Evolutionary conservation across 2,888 invertebrate genomes (phyloP), one percentile per base, ranked within the genome.

Genomic region (Scaptomyza tumidula): DNA sequence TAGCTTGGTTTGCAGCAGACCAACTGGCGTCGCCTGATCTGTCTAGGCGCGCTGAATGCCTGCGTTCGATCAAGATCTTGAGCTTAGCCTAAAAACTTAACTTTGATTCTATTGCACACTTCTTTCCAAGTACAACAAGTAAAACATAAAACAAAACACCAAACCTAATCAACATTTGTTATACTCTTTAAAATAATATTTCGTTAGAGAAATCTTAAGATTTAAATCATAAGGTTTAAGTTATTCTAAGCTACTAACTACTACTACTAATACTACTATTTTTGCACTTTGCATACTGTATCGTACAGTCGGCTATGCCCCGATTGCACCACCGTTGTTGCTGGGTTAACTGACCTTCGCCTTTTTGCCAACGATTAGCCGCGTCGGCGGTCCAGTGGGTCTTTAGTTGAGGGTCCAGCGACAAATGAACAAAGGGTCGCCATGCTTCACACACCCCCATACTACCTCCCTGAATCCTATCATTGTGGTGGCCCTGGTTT

Each of bases 371-470:
- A 60, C 85, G 85, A 85, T 85, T 85, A 85, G 86, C 86, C 52
- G 76, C 71, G 60, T 69, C 73, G 86, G 82, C 82, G 85, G 81
- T 83, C 80, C 58, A 39, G 37, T 16, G 41, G 41, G 41, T 41
- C 62, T 27, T n/a, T 39, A 61, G 64, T 61, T 76, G 66, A 74
- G 60, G 50, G 55, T 31, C 68, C 80, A 87, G 67, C 80, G 84
- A 86, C 84, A 88, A 86, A 86, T 83, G 85, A 79, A 86, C 78
- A 78, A 83, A 83, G 86, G 86, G 79, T 69, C 65, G 69, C 27
- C 46, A 39, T 35, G 16, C 50, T 35, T 37, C 6, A 37, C 33
- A 10, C 35, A 33, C 11, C 2, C 43, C n/a, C 14, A n/a, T 2
- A 6, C 3, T 1, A 6, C 3, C 52, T 31, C 16, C 41, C 16